Conservation (phyloP, 2,797 vertebrate species). For the Platalea minor region DNA sequence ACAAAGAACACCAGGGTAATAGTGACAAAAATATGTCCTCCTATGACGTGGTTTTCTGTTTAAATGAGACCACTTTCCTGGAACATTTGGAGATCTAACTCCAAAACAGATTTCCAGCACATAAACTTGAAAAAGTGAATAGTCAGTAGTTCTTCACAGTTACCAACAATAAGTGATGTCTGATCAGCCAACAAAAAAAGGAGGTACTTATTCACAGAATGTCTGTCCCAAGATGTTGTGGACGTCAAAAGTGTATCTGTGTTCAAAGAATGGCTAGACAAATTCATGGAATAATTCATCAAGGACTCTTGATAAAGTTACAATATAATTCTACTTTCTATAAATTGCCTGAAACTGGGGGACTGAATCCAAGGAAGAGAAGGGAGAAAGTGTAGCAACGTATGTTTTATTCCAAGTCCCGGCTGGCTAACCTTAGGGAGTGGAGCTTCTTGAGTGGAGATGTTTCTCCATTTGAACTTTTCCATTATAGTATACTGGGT, state of each 20-base stretch:
- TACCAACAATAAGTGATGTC: neutral
- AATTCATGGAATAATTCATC: neutral
- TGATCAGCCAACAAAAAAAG: neutral
- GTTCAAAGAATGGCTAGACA: neutral
- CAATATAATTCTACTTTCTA: neutral
- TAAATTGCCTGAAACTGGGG: neutral
- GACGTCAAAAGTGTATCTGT: neutral
- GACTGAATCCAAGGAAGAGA: neutral
- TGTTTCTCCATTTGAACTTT: neutral
- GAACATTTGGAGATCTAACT: neutral
- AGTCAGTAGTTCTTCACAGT: neutral
- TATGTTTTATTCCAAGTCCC: neutral
- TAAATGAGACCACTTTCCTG: neutral
- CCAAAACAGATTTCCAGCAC: neutral
- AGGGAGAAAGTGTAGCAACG: neutral
- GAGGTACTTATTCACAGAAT: neutral
- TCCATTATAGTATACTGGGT: neutral
- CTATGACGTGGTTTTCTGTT: neutral
- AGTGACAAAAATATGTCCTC: neutral
- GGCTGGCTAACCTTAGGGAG: neutral
- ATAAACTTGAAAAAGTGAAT: neutral
- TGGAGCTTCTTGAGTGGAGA: neutral
- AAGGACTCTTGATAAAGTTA: neutral
- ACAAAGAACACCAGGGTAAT: neutral
- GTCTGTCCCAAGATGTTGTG: neutral